Evolutionary conservation across 2,113 vertebrate genomes (phyloP).

Genomic region (Tragelaphus strepsiceros): DNA sequence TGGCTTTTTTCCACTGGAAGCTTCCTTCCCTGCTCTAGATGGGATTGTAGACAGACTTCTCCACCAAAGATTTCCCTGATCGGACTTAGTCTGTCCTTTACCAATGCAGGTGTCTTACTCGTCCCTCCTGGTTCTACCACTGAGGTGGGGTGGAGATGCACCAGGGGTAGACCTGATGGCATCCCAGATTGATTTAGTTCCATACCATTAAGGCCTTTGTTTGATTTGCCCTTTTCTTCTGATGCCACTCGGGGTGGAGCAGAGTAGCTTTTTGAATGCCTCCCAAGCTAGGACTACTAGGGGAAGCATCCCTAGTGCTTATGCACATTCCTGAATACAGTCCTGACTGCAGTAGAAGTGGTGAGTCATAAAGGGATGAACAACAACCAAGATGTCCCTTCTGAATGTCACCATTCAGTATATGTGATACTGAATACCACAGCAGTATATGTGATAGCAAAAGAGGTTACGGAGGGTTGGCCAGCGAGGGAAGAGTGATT

Average conservation of each 20-base stretch:
- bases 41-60: no score
- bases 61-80: background rate
- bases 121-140: background rate
- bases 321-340: background rate
- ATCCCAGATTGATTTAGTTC: background rate
- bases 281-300: background rate
- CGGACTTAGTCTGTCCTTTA: background rate
- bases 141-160: background rate
- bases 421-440: no score
- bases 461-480: no score
- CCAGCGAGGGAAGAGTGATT: no score
- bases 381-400: background rate
- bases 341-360: no score
- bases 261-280: background rate
- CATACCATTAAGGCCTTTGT: background rate
- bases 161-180: background rate
- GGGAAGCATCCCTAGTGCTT: background rate
- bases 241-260: background rate
- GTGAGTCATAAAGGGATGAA: background rate
- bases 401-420: background rate
- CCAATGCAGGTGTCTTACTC: rapidly evolving
- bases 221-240: background rate
- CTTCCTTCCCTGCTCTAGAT: no score
- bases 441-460: no score
- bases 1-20: no score